phyloP scores from a whole-genome alignment of 2,113 vertebrate genomes.

The Zootoca vivipara region DNA sequence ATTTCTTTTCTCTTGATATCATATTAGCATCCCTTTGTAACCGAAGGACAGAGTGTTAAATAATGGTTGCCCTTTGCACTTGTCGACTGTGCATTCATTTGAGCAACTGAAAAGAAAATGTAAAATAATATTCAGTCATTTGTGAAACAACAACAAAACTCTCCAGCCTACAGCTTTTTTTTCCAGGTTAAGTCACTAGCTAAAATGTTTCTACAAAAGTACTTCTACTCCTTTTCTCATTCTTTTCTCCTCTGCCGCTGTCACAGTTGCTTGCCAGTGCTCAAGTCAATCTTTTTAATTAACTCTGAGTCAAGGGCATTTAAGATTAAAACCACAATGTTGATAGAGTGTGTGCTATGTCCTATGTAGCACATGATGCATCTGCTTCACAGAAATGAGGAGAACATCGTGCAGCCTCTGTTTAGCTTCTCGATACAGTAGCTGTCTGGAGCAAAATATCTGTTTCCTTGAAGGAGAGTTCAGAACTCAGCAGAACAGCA shows the following conservation, averaged over 20 bases:
- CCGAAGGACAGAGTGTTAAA: neutral
- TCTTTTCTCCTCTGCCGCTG: neutral
- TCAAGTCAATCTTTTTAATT: conserved; percentile 1
- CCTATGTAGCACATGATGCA: neutral
- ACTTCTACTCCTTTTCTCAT: neutral
- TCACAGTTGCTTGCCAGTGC: neutral
- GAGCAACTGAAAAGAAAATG: neutral
- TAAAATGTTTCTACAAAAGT: neutral
- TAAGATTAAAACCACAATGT: neutral
- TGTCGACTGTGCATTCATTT: neutral
- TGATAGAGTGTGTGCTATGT: neutral
- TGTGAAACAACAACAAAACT: neutral
- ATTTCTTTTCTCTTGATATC: neutral
- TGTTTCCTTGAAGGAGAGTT: neutral
- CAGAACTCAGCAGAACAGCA: neutral
- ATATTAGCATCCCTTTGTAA: neutral
- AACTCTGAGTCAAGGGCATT: neutral
- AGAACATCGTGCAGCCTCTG: neutral
- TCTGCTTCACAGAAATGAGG: neutral
- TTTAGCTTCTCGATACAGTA: neutral
- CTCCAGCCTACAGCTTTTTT: neutral
- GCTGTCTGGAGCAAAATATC: neutral
- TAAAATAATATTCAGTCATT: neutral
- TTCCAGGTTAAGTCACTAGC: neutral
- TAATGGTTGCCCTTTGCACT: neutral